A percentile compares a stretch with the other conserved stretches of the same genome.
These are phyloP conservation scores for Noctua fimbriata DNA, from an alignment of 2,888 invertebrate species.

Conservation along the genomic window DNA sequence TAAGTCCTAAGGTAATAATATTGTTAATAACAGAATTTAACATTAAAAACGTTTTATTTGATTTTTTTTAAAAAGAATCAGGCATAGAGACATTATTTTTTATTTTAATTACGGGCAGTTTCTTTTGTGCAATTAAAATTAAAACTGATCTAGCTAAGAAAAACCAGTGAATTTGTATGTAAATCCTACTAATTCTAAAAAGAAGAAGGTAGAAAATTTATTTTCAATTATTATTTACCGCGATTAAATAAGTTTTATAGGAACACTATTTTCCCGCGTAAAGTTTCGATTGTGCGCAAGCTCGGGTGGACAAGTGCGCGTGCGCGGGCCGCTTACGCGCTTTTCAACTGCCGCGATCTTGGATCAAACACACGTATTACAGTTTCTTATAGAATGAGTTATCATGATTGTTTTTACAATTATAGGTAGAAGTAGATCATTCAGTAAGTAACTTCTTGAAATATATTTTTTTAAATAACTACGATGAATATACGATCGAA, in stretches of 20 bases:
- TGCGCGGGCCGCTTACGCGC: constrained; percentile 83
- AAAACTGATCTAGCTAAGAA: not conserved
- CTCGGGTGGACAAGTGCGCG: constrained; percentile 75
- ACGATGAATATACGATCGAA: not conserved
- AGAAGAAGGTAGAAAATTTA: not conserved
- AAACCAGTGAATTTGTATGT: not conserved
- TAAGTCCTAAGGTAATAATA: not conserved
- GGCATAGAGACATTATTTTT: not conserved
- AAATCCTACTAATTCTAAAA: not conserved
- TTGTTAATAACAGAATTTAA: not conserved
- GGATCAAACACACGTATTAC: constrained; percentile 33
- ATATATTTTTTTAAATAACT: not conserved
- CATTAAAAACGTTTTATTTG: not conserved
- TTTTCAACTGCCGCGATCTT: constrained; percentile 73
- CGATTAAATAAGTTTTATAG: constrained; percentile 47
- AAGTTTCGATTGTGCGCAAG: constrained; percentile 60
- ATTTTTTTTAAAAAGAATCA: not conserved
- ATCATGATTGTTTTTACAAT: not conserved
- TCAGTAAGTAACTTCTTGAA: not conserved
- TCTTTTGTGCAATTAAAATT: not conserved
- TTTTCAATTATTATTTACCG: constrained; percentile 67
- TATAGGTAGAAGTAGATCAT: not conserved
- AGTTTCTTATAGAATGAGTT: constrained; percentile 38
- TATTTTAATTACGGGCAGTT: not conserved
- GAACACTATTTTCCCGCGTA: constrained; percentile 70